Evolutionary conservation across 2,113 vertebrate species (phyloP).

Genomic region (Colinus virginianus): DNA sequence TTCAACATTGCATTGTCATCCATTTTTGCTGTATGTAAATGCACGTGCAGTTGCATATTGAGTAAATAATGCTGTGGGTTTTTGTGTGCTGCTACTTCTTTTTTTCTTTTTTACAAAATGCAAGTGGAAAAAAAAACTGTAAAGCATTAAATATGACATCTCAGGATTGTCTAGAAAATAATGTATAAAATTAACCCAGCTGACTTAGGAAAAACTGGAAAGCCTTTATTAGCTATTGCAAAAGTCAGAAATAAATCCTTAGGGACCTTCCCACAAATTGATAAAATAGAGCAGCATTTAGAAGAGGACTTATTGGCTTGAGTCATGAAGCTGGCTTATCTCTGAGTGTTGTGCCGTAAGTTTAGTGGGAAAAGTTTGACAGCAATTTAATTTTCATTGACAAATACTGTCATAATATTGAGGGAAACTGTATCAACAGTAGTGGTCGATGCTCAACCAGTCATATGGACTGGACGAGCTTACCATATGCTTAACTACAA

Average conservation of each 20-base stretch:
- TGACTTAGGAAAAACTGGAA: not conserved
- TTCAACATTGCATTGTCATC: accelerated
- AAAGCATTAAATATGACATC: not conserved
- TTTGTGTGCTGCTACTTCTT: not conserved
- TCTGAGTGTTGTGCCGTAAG: constrained; percentile 76
- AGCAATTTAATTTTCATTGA: constrained; percentile 88
- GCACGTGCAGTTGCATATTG: not conserved
- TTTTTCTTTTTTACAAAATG: not conserved
- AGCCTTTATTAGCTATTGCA: constrained; percentile 18
- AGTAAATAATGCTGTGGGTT: not conserved
- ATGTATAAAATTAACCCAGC: not conserved
- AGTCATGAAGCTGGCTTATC: constrained; percentile 76
- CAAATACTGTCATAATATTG: constrained; percentile 88
- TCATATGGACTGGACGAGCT: constrained; percentile 86
- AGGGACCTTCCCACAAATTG: constrained; percentile 34
- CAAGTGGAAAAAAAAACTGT: not conserved
- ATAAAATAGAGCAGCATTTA: constrained; percentile 58
- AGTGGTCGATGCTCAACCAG: constrained; percentile 87
- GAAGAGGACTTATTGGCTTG: constrained; percentile 79
- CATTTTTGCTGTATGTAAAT: not conserved
- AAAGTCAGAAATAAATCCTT: constrained; percentile 32
- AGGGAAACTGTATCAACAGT: constrained; percentile 84
- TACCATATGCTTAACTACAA: constrained; percentile 85
- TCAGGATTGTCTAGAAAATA: not conserved
- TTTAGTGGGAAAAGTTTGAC: constrained; percentile 85